phyloP scores from a whole-genome alignment of 1,140 invertebrate genomes.

The Drosophila quadrilineata region DNA sequence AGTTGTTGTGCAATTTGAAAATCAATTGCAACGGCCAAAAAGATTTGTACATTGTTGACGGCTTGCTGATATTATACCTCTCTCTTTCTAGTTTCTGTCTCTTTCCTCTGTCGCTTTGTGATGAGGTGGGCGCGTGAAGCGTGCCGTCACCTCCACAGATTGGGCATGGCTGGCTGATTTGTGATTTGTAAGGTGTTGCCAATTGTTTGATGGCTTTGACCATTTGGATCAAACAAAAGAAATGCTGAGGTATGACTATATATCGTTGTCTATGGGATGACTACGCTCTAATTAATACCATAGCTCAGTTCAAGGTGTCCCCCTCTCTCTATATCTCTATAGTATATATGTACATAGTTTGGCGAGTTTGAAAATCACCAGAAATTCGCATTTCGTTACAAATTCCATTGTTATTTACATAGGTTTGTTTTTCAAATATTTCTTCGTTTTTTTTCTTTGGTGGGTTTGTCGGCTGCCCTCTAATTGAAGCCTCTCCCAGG shows the following conservation, averaged over 20 bases:
- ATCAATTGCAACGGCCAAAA: conserved; percentile 57
- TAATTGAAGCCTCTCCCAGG: conserved; percentile 31
- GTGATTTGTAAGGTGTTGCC: conserved; percentile 48
- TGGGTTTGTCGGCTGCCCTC: too few species aligned
- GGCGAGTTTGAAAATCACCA: conserved; percentile 62
- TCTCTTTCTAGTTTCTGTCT: too few species aligned
- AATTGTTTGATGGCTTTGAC: conserved; percentile 24
- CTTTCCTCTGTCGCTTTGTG: too few species aligned
- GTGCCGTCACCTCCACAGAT: conserved; percentile 63
- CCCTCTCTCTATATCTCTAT: conserved; percentile 5
- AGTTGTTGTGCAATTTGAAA: conserved; percentile 43
- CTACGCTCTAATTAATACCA: conserved; percentile 78
- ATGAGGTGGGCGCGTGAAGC: conserved; percentile 55
- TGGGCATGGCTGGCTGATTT: conserved; percentile 59
- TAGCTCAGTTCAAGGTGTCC: conserved; percentile 71
- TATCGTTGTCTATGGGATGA: too few species aligned
- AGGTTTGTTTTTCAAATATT: too few species aligned
- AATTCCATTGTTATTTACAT: conserved; percentile 66
- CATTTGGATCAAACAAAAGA: conserved; percentile 57
- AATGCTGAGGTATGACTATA: conserved; percentile 67
- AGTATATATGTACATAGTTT: conserved; percentile 60
- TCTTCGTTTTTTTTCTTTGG: too few species aligned
- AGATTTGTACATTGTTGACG: conserved; percentile 47
- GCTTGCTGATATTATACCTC: conserved; percentile 22
- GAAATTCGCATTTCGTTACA: conserved; percentile 73